Percentiles rank a stretch among this genome's conserved stretches.
Conservation (phyloP, 2,113 vertebrate species). For the Petrocephalus zakoni region DNA sequence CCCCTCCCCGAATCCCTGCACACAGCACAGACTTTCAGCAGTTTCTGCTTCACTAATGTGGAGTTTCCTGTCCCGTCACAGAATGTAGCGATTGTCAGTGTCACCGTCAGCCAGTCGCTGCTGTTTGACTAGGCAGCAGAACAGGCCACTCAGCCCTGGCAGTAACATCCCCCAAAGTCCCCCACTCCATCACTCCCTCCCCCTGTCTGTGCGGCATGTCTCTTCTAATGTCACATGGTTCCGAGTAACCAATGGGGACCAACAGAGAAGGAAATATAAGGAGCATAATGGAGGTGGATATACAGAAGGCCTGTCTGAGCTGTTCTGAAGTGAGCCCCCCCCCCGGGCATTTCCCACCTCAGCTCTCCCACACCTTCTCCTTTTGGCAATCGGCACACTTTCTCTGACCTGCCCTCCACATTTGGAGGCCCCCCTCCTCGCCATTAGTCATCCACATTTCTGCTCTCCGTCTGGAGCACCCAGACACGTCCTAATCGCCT, state of each 20-base stretch:
- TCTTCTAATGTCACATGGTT: background rate
- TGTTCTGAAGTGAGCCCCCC: background rate
- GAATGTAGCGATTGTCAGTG: background rate
- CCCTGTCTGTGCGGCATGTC: background rate
- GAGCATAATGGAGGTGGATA: background rate
- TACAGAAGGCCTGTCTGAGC: background rate
- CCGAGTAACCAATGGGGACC: background rate
- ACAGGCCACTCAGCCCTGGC: background rate
- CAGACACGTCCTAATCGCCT: background rate
- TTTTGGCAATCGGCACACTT: background rate
- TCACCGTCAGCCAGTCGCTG: background rate
- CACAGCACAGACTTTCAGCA: background rate
- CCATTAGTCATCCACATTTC: background rate
- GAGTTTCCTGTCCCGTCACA: background rate
- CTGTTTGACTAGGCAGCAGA: background rate
- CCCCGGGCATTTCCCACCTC: background rate
- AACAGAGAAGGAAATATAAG: background rate
- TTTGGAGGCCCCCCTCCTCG: background rate
- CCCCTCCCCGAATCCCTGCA: background rate
- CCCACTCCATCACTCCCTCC: background rate
- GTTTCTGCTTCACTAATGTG: background rate
- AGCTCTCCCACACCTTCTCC: background rate
- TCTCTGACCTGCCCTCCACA: background rate
- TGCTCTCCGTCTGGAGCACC: background rate
- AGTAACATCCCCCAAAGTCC: background rate